Base-by-base conservation (phyloP, 2,888 invertebrate genomes). In the Iphiclides podalirius region DNA sequence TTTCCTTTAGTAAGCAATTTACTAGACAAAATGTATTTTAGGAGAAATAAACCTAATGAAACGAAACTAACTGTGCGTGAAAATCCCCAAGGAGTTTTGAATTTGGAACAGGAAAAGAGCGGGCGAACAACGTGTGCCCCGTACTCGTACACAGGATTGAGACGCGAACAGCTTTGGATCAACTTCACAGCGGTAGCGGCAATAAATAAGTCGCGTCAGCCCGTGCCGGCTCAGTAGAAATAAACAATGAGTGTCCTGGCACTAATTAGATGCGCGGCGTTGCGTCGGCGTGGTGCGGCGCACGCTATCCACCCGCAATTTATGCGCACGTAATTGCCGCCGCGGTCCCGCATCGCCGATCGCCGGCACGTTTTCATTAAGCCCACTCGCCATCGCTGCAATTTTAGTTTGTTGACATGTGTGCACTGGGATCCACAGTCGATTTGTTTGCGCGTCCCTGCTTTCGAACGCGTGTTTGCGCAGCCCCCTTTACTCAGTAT, bases 331-430 rank as follows among this genome's bases (percentile, higher is more conserved):
- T 70, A 67, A 72, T 70, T 63, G 64, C 63, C 52, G 59, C 62
- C 61, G 52, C 47, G 64, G 60, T 57, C 59, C 60, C 64, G 57
- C 64, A 53, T 58, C 60, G 59, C 54, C 61, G 58, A 63, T 56
- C 60, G 55, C 59, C 55, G 63, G 57, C 58, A 64, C 63, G 63
- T 65, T 69, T 72, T 69, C 66, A 71, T 69, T 70, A 70, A 60
- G 60, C 40, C 50, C 50, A 38, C 38, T 50, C 50, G 14, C n/a
- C n/a, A n/a, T 20, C 34, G 9, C 39, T 20, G 50, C 43, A 49
- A 50, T 44, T 50, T 50, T 13, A 44, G 44, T 50, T 40, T 50
- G 49, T 44, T 40, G 49, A 35, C 49, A 36, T 44, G 15, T 33
- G n/a, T 36, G 37, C 37, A 31, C 20, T 6, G 12, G 34, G 13